A percentile compares a stretch with the other conserved stretches of the same genome.
Conservation (phyloP, 2,797 vertebrate species). For the Euphonia xanthogaster region DNA sequence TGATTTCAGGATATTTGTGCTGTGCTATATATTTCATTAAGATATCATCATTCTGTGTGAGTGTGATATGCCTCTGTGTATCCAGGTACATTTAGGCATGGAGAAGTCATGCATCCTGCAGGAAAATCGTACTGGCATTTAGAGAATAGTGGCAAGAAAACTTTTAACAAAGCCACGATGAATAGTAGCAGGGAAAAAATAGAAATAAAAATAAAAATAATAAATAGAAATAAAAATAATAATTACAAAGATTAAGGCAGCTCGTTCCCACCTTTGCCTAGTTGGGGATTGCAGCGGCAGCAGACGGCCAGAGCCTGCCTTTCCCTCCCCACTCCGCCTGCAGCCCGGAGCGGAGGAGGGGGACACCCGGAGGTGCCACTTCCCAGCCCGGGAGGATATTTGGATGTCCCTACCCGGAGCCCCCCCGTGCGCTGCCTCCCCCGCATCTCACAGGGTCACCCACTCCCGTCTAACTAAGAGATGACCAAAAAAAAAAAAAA, state of each 20-base stretch:
- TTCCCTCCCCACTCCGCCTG: background rate
- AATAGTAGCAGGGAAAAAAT: accelerated
- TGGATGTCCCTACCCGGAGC: background rate
- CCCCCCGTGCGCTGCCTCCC: background rate
- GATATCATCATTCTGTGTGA: background rate
- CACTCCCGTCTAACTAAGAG: background rate
- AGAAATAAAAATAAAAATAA: background rate
- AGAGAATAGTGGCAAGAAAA: background rate
- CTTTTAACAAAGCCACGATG: background rate
- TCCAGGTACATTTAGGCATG: background rate
- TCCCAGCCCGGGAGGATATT: background rate
- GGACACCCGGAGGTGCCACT: background rate
- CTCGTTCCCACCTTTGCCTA: background rate
- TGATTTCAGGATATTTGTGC: constrained; percentile 39
- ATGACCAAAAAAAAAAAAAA: background rate
- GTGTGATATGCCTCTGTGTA: background rate
- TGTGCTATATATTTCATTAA: constrained; percentile 31
- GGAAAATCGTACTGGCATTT: background rate
- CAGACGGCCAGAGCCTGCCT: background rate
- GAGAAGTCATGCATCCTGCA: background rate
- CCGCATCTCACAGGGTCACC: background rate
- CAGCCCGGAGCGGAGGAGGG: background rate
- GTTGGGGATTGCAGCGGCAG: constrained; percentile 14
- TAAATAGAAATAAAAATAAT: background rate
- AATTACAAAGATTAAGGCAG: background rate